Conservation (phyloP, 1,140 invertebrate species). For the Phymorhynchus buccinoides region DNA sequence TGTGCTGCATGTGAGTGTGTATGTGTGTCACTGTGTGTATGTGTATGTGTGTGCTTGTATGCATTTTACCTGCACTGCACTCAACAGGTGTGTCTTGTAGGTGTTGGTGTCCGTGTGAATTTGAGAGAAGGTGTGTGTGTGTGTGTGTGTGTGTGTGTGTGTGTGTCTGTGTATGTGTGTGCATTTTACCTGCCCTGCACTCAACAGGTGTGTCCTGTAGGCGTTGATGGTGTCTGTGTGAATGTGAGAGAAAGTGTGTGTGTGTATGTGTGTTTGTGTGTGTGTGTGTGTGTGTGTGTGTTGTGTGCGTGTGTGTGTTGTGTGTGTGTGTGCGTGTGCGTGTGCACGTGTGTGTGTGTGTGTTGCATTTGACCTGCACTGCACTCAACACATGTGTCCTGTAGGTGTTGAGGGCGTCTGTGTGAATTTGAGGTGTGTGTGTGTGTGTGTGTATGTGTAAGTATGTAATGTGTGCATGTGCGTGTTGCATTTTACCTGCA, state of each 20-base stretch:
- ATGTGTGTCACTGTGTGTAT: slow-evolving; percentile 17
- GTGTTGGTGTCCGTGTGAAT: not conserved
- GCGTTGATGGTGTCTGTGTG: not conserved
- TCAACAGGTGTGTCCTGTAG: not conserved
- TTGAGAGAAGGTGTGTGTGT: not conserved
- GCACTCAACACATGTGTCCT: too few relatives aligned
- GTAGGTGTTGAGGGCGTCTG: not conserved
- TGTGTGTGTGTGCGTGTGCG: not conserved
- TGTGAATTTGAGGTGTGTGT: not conserved
- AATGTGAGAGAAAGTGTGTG: not conserved
- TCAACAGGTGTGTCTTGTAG: too few relatives aligned
- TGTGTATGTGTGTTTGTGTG: not conserved
- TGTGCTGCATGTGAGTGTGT: slow-evolving; percentile 29
- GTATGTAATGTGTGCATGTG: too few relatives aligned
- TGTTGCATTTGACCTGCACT: too few relatives aligned
- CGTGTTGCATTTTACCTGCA: too few relatives aligned
- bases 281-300: not conserved
- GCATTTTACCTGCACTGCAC: too few relatives aligned
- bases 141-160: slow-evolving; percentile 17
- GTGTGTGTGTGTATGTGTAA: too few relatives aligned
- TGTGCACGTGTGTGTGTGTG: not conserved
- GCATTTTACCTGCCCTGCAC: too few relatives aligned
- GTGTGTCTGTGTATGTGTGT: not conserved
- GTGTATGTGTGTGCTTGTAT: not conserved
- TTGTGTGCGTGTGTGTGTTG: not conserved